Conservation (phyloP, 2,888 invertebrate species). For the Standfussiana lucernea region DNA sequence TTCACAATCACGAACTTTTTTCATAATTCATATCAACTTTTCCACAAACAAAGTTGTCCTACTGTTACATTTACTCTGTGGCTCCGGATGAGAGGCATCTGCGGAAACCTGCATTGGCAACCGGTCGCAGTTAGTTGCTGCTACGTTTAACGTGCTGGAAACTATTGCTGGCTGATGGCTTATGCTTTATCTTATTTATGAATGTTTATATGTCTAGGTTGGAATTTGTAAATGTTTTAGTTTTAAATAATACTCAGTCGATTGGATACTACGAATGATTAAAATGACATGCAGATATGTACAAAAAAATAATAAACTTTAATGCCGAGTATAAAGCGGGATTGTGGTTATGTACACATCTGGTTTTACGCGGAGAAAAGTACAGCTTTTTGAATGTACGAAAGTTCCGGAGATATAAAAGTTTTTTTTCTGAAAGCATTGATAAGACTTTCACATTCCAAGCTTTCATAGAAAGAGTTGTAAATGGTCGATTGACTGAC, state of each 20-base stretch:
- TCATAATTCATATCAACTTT: slow-evolving; percentile 22
- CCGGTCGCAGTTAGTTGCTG: slow-evolving; percentile 51
- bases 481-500: neutral
- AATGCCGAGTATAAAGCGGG: neutral
- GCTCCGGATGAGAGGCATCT: slow-evolving; percentile 19
- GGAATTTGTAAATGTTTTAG: neutral
- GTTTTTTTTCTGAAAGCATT: neutral
- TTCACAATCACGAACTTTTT: slow-evolving; percentile 4
- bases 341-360: neutral
- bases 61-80: slow-evolving; percentile 41
- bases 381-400: neutral
- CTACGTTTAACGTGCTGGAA: slow-evolving; percentile 35
- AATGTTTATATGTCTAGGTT: neutral
- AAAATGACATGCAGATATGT: neutral
- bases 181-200: slow-evolving; percentile 10
- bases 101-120: slow-evolving; percentile 70
- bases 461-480: neutral
- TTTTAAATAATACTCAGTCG: neutral
- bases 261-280: neutral
- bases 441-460: neutral
- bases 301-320: neutral
- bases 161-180: slow-evolving; percentile 24
- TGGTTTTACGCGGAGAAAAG: neutral
- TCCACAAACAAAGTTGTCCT: slow-evolving; percentile 10
- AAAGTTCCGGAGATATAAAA: neutral